phyloP scores from a whole-genome alignment of 2,113 vertebrate species.

The Neodontobutis hainanensis region DNA sequence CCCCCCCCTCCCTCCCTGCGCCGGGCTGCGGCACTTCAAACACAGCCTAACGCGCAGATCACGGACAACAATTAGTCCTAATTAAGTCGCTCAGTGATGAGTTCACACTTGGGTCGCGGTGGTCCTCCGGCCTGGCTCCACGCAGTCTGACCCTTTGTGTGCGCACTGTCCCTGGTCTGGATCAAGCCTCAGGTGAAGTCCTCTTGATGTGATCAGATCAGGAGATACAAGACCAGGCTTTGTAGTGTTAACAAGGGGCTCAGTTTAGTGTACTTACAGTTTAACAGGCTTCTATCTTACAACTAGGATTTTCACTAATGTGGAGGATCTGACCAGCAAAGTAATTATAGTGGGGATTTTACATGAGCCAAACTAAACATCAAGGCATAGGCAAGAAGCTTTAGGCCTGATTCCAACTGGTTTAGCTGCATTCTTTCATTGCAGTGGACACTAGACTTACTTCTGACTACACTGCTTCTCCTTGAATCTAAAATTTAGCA shows the following conservation, averaged over 20 bases:
- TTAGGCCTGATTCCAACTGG: background rate
- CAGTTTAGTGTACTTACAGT: background rate
- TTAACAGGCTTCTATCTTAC: background rate
- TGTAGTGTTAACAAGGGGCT: background rate
- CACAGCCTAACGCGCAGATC: constrained; percentile 81
- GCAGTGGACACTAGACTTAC: no score
- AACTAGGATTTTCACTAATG: background rate
- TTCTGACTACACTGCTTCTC: no score
- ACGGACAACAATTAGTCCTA: constrained; percentile 82
- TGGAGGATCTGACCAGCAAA: constrained; percentile 2
- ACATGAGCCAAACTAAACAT: background rate
- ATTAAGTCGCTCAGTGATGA: constrained; percentile 77
- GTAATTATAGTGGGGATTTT: background rate
- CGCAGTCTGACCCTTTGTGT: constrained; percentile 79
- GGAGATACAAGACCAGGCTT: constrained; percentile 12
- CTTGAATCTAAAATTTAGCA: no score
- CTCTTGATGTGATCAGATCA: constrained; percentile 38
- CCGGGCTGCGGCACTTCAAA: constrained; percentile 81
- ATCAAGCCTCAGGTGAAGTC: constrained; percentile 19
- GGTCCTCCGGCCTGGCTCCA: constrained; percentile 81
- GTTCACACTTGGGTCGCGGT: constrained; percentile 78
- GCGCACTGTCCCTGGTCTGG: constrained; percentile 32
- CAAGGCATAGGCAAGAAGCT: background rate
- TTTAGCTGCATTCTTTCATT: background rate
- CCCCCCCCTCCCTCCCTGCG: constrained; percentile 19